Percentiles rank a stretch among this genome's conserved stretches.
phyloP scores from a whole-genome alignment of 2,797 vertebrate species.

The Arrhamphus sclerolepis region DNA sequence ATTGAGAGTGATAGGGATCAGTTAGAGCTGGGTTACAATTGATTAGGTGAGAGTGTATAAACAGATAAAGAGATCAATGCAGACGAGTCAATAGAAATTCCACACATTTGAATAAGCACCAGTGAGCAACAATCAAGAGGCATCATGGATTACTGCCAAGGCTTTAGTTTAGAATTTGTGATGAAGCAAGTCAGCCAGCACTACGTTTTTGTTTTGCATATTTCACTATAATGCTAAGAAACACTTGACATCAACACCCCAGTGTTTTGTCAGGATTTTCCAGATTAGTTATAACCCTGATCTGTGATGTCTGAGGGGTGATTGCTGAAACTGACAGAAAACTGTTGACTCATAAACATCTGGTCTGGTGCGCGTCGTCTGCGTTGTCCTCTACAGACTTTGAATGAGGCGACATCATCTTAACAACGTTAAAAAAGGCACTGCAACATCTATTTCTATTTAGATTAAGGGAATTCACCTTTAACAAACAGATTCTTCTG shows the following conservation, averaged over 20 bases:
- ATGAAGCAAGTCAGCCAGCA: background rate
- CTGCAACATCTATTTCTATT: no score
- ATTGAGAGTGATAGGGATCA: constrained; percentile 76
- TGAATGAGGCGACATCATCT: no score
- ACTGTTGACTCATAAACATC: no score
- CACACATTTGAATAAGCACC: constrained; percentile 55
- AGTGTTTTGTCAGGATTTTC: no score
- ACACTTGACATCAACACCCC: background rate
- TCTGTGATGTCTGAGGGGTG: no score
- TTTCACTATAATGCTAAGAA: background rate
- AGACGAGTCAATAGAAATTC: constrained; percentile 58
- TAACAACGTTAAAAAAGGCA: no score
- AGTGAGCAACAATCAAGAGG: constrained; percentile 33
- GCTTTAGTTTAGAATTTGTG: background rate
- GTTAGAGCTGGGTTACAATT: constrained; percentile 61
- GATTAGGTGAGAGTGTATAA: constrained; percentile 68
- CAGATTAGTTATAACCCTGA: no score
- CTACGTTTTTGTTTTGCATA: background rate
- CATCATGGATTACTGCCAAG: constrained; percentile 20
- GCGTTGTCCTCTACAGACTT: no score
- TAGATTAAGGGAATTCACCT: no score
- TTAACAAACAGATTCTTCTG: no score
- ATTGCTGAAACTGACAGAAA: no score
- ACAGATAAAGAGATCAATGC: constrained; percentile 63
- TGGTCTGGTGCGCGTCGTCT: no score